Conservation (phyloP, 2,888 invertebrate species). For the Yponomeuta plumbellus region DNA sequence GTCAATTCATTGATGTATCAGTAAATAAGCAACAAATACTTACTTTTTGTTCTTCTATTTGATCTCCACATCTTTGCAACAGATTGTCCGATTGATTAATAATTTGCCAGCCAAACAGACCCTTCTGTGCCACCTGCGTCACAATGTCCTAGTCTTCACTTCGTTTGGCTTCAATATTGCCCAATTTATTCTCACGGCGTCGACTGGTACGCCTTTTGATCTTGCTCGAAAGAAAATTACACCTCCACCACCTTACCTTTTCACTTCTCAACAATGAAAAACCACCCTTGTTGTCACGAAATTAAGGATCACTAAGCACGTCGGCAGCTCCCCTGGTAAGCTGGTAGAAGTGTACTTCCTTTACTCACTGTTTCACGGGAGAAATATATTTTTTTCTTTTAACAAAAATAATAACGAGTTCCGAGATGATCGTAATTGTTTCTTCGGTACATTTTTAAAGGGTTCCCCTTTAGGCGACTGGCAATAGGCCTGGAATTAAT, state of each 20-base stretch:
- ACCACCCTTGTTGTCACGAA: not conserved
- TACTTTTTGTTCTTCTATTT: not conserved
- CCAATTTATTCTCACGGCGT: not conserved
- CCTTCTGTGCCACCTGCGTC: not conserved
- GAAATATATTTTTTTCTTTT: not conserved
- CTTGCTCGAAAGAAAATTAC: not conserved
- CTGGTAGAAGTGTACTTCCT: not conserved
- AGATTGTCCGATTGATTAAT: not conserved
- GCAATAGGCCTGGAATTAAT: not conserved
- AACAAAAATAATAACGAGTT: conserved; percentile 12
- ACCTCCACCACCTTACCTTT: not conserved
- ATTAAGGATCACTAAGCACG: not conserved
- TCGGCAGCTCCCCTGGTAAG: not conserved
- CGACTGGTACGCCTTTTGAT: not conserved
- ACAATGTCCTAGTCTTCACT: not conserved
- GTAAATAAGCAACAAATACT: no score
- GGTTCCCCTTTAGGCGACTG: conserved; percentile 2
- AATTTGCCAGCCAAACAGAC: not conserved
- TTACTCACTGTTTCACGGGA: not conserved
- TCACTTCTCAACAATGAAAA: not conserved
- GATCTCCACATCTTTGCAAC: not conserved
- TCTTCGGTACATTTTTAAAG: conserved; percentile 11
- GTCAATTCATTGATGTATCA: no score
- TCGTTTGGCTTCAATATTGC: conserved; percentile 1
- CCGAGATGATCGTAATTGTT: conserved; percentile 12